Evolutionary conservation across 2,888 invertebrate genomes (phyloP).

Genomic region (Lysandra bellargus): DNA sequence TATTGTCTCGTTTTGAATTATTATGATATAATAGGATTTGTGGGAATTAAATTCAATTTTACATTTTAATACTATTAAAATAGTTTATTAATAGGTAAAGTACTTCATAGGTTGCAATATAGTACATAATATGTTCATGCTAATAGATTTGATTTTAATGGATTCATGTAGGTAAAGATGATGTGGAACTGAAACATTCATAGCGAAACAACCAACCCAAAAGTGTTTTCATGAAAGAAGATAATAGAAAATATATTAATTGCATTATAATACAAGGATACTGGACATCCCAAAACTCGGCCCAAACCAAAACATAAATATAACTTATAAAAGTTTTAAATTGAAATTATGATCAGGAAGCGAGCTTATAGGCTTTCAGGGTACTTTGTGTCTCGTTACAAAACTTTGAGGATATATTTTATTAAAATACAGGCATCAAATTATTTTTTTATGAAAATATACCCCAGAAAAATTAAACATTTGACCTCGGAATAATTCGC

Average conservation of each 20-base stretch:
- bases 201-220: neutral
- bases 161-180: neutral
- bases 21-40: too few species aligned
- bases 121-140: too few species aligned
- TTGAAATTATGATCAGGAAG: slow-evolving; percentile 54
- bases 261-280: neutral
- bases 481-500: too few species aligned
- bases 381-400: slow-evolving; percentile 10
- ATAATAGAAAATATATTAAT: neutral
- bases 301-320: slow-evolving; percentile 20
- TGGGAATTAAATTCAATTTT: too few species aligned
- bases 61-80: too few species aligned
- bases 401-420: slow-evolving; percentile 7
- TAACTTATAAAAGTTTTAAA: slow-evolving; percentile 57
- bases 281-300: neutral
- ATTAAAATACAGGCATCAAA: slow-evolving; percentile 8
- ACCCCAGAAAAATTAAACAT: too few species aligned
- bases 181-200: neutral
- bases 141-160: too few species aligned
- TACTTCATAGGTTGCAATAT: too few species aligned
- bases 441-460: neutral
- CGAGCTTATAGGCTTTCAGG: slow-evolving; percentile 15
- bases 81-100: too few species aligned
- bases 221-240: neutral
- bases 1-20: too few species aligned